These are phyloP conservation scores for Montipora capricornis DNA, from an alignment of 64 coral and sea anemone genomes.

Conservation along the genomic window DNA sequence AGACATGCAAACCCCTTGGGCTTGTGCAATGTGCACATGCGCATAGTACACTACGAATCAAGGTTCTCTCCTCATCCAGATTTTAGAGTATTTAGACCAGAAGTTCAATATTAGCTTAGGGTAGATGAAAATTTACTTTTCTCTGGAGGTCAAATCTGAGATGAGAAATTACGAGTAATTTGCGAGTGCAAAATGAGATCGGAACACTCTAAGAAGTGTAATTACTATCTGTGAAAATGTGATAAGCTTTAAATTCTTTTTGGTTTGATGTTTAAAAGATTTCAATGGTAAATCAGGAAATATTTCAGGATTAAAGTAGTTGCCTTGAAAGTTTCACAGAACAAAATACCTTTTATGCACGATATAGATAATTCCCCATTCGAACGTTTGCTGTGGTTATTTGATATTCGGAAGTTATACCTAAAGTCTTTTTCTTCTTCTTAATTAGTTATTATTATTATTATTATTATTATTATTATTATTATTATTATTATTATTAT, in stretches of 20 bases:
- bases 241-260: not conserved
- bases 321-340: not conserved
- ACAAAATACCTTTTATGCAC: not conserved
- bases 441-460: too few relatives aligned
- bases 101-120: too few relatives aligned
- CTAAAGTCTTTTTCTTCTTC: too few relatives aligned
- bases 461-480: too few relatives aligned
- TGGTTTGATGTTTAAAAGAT: not conserved
- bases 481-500: too few relatives aligned
- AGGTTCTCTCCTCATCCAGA: too few relatives aligned
- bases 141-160: too few relatives aligned
- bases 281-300: conserved; percentile 9
- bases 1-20: not conserved
- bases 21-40: not conserved
- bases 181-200: not conserved
- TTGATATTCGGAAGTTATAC: too few relatives aligned
- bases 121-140: too few relatives aligned
- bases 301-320: not conserved
- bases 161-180: not conserved
- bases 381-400: too few relatives aligned
- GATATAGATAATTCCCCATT: not conserved
- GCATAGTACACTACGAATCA: not conserved
- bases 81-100: too few relatives aligned
- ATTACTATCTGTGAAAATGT: not conserved
- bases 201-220: not conserved